Base-by-base conservation (phyloP, 2,888 invertebrate species). In the Diplazon laetatorius region DNA sequence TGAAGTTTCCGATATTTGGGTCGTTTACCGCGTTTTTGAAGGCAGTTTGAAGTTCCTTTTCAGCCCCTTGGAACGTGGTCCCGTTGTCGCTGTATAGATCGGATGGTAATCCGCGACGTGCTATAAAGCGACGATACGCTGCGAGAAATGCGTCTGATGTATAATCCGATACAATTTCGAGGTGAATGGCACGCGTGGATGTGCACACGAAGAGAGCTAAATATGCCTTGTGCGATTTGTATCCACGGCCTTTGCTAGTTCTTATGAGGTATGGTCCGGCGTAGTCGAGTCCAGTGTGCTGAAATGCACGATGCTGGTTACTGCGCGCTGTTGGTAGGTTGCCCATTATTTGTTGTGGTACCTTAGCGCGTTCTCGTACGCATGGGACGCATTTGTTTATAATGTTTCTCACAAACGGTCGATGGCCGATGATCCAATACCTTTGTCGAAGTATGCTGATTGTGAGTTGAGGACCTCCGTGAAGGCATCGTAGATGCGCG, bases 261-360 rank as follows among this genome's bases (percentile, higher is more conserved):
- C 78, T 71, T n/a, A 82, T 66, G 20, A 46, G 66, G 30, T 83
- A 83, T 0, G 89, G 89, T 4, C 89, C 88, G 25, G 85, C 86
- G n/a, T 83, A 88, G 59, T 91, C 90, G 0, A 90, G 55, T 9
- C 88, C 89, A 16, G 79, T 69, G 50, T 85, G 76, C 3, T 80
- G 57, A 78, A 90, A 90, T 1, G 88, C 85, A 0, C 79, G 59
- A 3, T 77, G 39, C 22, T 80, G 75, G 4, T 55, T 76, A 1
- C 88, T 75, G 68, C 91, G 75, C 3, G 85, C 84, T 1, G 25
- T 5, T 1, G 91, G 89, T 0, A 91, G 82, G 30, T 87, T 76
- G 0, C 87, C 85, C 88, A 89, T 90, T 5, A 87, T 78, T 62
- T 87, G 85, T 1, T 60, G 22, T 30, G 76, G 71, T 0, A 80